These are phyloP conservation scores for Lacerta bilineata DNA, from an alignment of 2,797 vertebrate species.

Conservation along the genomic window DNA sequence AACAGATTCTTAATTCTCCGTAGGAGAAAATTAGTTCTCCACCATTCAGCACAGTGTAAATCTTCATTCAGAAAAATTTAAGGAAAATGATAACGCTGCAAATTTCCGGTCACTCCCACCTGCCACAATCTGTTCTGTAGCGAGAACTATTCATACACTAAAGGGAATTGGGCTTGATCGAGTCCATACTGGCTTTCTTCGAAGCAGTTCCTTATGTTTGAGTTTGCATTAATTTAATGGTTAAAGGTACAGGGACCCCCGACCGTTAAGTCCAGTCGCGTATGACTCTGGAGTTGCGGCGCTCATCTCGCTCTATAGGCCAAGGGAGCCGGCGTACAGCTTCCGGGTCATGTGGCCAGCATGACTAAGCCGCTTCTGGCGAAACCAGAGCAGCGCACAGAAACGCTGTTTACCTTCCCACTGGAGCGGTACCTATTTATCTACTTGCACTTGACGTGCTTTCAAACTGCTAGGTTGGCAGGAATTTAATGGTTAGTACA, in stretches of 20 bases:
- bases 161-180: not conserved
- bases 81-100: slow-evolving; percentile 21
- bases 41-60: slow-evolving; percentile 18
- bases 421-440: too few relatives aligned
- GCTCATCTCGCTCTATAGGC: too few relatives aligned
- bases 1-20: slow-evolving; percentile 68
- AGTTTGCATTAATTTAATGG: not conserved
- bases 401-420: too few relatives aligned
- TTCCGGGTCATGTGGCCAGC: too few relatives aligned
- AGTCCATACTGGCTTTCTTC: not conserved
- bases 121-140: slow-evolving; percentile 33
- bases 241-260: not conserved
- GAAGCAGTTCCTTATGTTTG: not conserved
- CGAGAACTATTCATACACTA: slow-evolving; percentile 21
- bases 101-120: not conserved
- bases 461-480: too few relatives aligned
- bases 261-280: too few relatives aligned
- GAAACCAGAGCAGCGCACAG: too few relatives aligned
- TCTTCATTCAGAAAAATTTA: not conserved
- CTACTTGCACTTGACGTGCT: too few relatives aligned
- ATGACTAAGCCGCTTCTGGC: too few relatives aligned
- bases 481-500: too few relatives aligned
- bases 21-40: slow-evolving; percentile 70
- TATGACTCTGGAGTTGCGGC: too few relatives aligned
- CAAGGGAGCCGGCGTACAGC: too few relatives aligned